Percentiles rank a stretch among this genome's conserved stretches.
Conservation (phyloP, 1,140 invertebrate genomes). For the Yoshiicerus persimilis region DNA sequence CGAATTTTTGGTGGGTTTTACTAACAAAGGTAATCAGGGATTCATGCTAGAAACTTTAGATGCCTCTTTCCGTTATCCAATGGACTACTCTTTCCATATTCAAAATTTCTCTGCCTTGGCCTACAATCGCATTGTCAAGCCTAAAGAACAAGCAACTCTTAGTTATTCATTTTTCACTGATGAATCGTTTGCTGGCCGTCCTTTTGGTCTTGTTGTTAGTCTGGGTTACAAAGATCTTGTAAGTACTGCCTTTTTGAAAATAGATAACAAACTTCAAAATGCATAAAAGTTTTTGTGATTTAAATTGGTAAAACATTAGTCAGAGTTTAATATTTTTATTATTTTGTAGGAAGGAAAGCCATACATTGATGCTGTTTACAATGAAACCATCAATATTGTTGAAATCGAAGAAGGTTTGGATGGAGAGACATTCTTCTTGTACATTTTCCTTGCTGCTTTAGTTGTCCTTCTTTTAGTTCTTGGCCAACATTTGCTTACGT, state of each 20-base stretch:
- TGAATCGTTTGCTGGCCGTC: conserved; percentile 91
- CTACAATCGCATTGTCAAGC: conserved; percentile 86
- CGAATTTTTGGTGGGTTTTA: conserved; percentile 94
- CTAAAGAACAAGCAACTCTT: conserved; percentile 89
- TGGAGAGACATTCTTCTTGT: conserved; percentile 97
- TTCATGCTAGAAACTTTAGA: conserved; percentile 91
- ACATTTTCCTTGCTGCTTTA: conserved; percentile 88
- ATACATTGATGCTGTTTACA: conserved; percentile 91
- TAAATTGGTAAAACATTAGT: too few relatives aligned
- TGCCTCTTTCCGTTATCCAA: conserved; percentile 96
- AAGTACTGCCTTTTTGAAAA: conserved; percentile 50
- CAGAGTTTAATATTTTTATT: conserved; percentile 47
- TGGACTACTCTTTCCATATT: conserved; percentile 97
- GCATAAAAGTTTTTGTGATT: neutral
- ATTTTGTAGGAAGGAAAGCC: conserved; percentile 64
- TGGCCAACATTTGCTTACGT: conserved; percentile 81
- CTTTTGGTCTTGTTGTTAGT: conserved; percentile 92
- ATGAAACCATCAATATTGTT: conserved; percentile 95
- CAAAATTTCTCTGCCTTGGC: conserved; percentile 93
- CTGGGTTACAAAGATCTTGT: conserved; percentile 88
- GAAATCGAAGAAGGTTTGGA: conserved; percentile 96
- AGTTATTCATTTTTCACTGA: conserved; percentile 93
- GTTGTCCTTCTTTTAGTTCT: conserved; percentile 82
- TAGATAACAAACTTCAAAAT: neutral
- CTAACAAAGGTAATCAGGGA: conserved; percentile 87